Evolutionary conservation across 2,888 invertebrate species (phyloP).

Genomic region (Luperina nickerlii): DNA sequence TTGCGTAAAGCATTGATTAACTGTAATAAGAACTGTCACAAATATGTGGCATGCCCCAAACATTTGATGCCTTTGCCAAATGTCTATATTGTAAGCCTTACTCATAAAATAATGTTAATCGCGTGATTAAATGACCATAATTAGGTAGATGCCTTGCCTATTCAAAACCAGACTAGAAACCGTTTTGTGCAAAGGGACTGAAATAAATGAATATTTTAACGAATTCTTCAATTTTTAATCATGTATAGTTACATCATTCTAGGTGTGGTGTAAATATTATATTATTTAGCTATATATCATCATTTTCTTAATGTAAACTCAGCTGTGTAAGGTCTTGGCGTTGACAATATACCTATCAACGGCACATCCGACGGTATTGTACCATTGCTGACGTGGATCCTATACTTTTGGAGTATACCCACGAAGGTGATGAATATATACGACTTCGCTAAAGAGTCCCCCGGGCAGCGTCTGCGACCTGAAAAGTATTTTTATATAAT

Average conservation of each 20-base stretch:
- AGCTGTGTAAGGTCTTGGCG: constrained; percentile 77
- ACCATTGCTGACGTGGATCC: constrained; percentile 76
- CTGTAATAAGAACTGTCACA: neutral
- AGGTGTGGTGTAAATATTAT: constrained; percentile 6
- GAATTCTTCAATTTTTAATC: constrained; percentile 26
- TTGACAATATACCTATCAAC: constrained; percentile 78
- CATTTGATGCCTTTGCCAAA: neutral
- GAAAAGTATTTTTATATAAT: constrained; percentile 68
- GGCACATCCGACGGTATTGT: constrained; percentile 78
- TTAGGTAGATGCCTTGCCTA: neutral
- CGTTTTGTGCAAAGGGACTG: neutral
- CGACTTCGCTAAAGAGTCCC: constrained; percentile 91
- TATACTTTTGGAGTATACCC: constrained; percentile 90
- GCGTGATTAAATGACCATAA: neutral
- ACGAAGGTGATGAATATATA: constrained; percentile 91
- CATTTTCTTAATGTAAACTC: constrained; percentile 75
- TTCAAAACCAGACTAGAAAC: neutral
- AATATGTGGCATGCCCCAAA: neutral
- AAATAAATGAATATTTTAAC: constrained; percentile 20
- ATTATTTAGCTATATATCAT: neutral
- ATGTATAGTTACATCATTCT: constrained; percentile 29
- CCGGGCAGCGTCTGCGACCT: constrained; percentile 92
- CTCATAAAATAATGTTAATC: neutral
- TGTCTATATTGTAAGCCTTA: neutral
- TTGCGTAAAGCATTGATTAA: neutral